Evolutionary conservation across 2,797 vertebrate species (phyloP), one percentile per base, ranked within the genome.

Genomic region (Gallinago stenura): DNA sequence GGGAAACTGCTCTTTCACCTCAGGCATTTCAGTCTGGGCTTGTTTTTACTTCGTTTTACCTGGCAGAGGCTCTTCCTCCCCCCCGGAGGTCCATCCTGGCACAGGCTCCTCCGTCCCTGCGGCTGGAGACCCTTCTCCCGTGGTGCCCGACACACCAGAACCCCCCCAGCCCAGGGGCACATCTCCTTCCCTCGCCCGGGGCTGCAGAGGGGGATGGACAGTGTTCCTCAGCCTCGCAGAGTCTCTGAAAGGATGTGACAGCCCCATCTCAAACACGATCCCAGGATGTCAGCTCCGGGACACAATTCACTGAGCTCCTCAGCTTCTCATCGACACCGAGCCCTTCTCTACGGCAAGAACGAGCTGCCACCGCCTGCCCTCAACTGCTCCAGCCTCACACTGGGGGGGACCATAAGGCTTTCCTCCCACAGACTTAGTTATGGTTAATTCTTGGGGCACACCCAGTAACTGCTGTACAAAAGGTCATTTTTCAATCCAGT

Each of bases 371-470:
- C 7, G 19, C 33, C 35, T 30, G 45, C 28, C 25, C 10, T 45
- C 28, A 33, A 22, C 10, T 25, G 31, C 15, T 72, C 37, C 46
- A 31, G 14, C 21, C 79, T 17, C 17, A 16, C 54, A 41, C 21
- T 4, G 4, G 16, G 10, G 15, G 15, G n/a, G 26, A 8, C 43
- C 9, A 0, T 13, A 25, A 58, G n/a, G 21, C 51, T 73, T 54
- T 12, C 8, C 37, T 30, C 35, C 56, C 53, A 19, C 26, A 7
- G 4, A 4, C 48, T 41, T 12, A 28, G 8, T 31, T 15, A 41
- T 0, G 10, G 37, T 11, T 37, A 18, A 9, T 16, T 65, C 54
- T 7, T n/a, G 26, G 62, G 9, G 20, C 33, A 37, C 0, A 1
- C 9, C 0, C 0, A 50, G 7, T 21, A 70, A 33, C 28, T 37